These are phyloP conservation scores for Leucoraja erinaceus DNA, from an alignment of 2,113 vertebrate genomes.

Conservation along the genomic window DNA sequence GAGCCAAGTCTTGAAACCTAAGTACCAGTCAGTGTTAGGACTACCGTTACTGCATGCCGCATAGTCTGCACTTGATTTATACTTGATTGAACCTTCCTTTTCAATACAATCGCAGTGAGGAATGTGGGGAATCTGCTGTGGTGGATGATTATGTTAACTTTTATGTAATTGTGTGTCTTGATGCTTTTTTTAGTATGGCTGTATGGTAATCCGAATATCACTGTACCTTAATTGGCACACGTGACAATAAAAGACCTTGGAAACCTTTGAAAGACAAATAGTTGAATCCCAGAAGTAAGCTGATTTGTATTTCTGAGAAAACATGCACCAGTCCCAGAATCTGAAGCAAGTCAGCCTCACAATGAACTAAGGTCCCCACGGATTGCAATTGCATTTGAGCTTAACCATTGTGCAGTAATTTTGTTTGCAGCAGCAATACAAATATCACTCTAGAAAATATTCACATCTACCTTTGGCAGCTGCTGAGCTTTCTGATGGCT, in stretches of 20 bases:
- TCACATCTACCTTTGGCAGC: background rate
- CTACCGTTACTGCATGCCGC: background rate
- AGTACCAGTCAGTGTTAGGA: background rate
- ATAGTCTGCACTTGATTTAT: no score
- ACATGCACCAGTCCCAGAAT: background rate
- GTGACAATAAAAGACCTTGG: no score
- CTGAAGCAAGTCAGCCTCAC: background rate
- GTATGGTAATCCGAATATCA: no score
- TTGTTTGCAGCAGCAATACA: background rate
- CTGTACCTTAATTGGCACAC: no score
- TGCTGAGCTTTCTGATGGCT: background rate
- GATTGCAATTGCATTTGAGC: background rate
- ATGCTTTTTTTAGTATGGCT: no score
- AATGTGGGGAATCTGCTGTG: no score
- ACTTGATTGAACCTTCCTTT: background rate
- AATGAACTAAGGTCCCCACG: background rate
- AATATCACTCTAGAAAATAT: slow-evolving; percentile 5
- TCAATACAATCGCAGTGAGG: background rate
- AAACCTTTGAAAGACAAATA: background rate
- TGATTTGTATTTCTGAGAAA: slow-evolving; percentile 10
- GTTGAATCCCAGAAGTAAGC: background rate
- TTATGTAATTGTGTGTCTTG: no score
- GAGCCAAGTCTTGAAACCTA: background rate
- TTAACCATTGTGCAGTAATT: background rate
- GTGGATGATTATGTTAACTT: no score